phyloP scores from a whole-genome alignment of 2,888 invertebrate genomes.

The Masnerella sp. region DNA sequence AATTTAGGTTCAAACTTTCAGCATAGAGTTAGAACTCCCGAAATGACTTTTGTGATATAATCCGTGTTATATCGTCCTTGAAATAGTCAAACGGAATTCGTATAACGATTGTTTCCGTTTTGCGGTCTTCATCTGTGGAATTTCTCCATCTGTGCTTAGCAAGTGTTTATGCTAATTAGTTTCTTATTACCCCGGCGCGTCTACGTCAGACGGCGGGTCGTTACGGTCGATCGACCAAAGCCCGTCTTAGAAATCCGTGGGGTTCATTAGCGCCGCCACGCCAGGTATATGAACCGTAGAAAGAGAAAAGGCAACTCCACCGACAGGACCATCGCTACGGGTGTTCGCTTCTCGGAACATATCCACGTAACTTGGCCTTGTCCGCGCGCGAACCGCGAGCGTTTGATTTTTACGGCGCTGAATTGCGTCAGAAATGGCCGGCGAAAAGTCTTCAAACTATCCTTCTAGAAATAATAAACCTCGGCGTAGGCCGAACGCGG shows the following conservation, averaged over 20 bases:
- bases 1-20: no score
- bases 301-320: conserved; percentile 49
- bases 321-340: conserved; percentile 56
- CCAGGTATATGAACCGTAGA: conserved; percentile 55
- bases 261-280: conserved; percentile 60
- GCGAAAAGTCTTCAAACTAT: no score
- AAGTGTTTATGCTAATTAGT: conserved; percentile 18
- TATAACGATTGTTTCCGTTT: no score
- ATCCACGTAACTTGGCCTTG: conserved; percentile 56
- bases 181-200: conserved; percentile 18
- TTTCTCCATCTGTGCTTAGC: conserved; percentile 4
- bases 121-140: no score
- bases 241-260: conserved; percentile 45
- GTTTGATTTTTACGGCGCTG: conserved; percentile 13
- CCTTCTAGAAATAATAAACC: no score
- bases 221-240: conserved; percentile 35
- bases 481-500: no score
- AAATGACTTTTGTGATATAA: no score
- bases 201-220: neutral
- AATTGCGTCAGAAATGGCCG: neutral
- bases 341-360: conserved; percentile 57
- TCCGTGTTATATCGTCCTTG: no score
- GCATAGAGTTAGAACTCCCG: no score
- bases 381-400: conserved; percentile 42
- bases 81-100: no score